Percentiles rank a stretch among this genome's conserved stretches.
Conservation (phyloP, 2,797 vertebrate genomes). For the Sparidentex hasta region DNA sequence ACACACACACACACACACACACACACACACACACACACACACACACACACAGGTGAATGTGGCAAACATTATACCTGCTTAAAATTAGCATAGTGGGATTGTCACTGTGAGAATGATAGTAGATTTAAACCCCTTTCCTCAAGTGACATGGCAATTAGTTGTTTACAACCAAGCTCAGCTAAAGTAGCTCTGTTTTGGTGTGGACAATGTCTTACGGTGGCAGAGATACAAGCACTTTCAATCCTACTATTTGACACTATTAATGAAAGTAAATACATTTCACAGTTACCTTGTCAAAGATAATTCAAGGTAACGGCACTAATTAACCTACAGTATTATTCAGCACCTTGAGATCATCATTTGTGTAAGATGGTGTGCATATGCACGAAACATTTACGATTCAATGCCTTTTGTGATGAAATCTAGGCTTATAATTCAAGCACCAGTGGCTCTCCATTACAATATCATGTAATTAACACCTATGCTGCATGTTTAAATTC, state of each 20-base stretch:
- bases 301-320: background rate
- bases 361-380: background rate
- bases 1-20: no score
- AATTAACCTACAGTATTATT: background rate
- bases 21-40: no score
- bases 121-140: background rate
- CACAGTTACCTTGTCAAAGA: background rate
- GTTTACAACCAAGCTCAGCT: background rate
- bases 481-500: slow-evolving; percentile 54
- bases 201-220: background rate
- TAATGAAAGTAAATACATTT: background rate
- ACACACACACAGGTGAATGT: no score
- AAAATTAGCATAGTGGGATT: background rate
- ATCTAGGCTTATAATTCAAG: slow-evolving; percentile 28
- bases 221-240: background rate
- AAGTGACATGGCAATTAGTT: background rate
- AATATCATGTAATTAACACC: slow-evolving; percentile 72
- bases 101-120: background rate
- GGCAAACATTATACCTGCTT: background rate
- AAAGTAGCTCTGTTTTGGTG: background rate
- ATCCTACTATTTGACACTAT: background rate
- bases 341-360: slow-evolving; percentile 6
- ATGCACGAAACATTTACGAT: slow-evolving; percentile 8
- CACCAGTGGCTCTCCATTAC: slow-evolving; percentile 43
- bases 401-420: slow-evolving; percentile 27